A percentile compares a stretch with the other conserved stretches of the same genome.
Evolutionary conservation across 2,113 vertebrate species (phyloP).

Genomic region (Otus sunia): DNA sequence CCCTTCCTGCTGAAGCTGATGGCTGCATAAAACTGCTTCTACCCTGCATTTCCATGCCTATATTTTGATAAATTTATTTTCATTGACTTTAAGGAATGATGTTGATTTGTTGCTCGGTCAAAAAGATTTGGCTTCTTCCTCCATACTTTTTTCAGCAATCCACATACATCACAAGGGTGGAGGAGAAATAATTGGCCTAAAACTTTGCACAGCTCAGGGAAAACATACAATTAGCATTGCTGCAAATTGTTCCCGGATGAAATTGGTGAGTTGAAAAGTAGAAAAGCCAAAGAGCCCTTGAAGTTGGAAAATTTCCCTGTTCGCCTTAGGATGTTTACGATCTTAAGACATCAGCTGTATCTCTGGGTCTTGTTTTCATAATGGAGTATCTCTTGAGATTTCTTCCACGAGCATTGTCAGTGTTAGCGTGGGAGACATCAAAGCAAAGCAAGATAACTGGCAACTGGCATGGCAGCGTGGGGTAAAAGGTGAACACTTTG

Average conservation of each 20-base stretch:
- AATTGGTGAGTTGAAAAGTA: neutral
- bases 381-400: neutral
- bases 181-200: slow-evolving; percentile 45
- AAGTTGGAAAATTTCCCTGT: neutral
- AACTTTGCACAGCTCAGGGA: slow-evolving; percentile 19
- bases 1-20: neutral
- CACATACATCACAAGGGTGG: neutral
- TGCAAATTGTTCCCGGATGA: slow-evolving; percentile 2
- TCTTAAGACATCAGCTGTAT: neutral
- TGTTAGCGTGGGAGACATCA: neutral
- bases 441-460: neutral
- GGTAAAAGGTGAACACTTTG: slow-evolving; percentile 19
- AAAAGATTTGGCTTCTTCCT: neutral
- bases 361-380: neutral
- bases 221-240: neutral
- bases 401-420: neutral
- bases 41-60: neutral
- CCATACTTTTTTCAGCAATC: neutral
- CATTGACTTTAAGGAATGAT: neutral
- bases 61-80: neutral
- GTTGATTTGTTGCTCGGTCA: neutral
- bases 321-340: neutral
- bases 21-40: neutral
- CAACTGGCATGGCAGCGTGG: neutral
- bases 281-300: neutral